Conservation (phyloP, 2,888 invertebrate genomes). For the Eristalis tenax region DNA sequence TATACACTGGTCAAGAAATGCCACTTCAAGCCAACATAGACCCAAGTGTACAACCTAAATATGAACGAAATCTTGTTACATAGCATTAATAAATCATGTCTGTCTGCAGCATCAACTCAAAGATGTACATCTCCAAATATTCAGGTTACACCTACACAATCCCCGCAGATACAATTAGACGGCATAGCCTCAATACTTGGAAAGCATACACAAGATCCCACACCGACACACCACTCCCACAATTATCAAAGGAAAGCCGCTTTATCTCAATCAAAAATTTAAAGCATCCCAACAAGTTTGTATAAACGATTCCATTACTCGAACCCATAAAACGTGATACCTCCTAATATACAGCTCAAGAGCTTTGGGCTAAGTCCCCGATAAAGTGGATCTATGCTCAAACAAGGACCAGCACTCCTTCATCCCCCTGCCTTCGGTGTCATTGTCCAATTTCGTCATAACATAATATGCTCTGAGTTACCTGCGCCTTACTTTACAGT, state of each 20-base stretch:
- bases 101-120: neutral
- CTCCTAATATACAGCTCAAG: neutral
- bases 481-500: conserved; percentile 3
- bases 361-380: neutral
- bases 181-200: neutral
- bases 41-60: neutral
- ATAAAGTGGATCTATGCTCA: neutral
- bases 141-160: neutral
- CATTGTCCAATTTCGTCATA: neutral
- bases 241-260: neutral
- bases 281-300: neutral
- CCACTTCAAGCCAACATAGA: neutral
- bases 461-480: neutral
- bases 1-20: neutral
- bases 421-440: neutral
- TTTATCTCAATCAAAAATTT: conserved; percentile 1
- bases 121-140: neutral
- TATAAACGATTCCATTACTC: conserved; percentile 1
- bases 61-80: neutral
- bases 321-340: neutral
- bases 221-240: neutral
- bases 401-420: neutral
- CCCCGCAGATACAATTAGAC: neutral
- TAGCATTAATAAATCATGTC: neutral
- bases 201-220: neutral